Evolutionary conservation across 2,888 invertebrate genomes (phyloP).

Genomic region (Aphodius sticticus): DNA sequence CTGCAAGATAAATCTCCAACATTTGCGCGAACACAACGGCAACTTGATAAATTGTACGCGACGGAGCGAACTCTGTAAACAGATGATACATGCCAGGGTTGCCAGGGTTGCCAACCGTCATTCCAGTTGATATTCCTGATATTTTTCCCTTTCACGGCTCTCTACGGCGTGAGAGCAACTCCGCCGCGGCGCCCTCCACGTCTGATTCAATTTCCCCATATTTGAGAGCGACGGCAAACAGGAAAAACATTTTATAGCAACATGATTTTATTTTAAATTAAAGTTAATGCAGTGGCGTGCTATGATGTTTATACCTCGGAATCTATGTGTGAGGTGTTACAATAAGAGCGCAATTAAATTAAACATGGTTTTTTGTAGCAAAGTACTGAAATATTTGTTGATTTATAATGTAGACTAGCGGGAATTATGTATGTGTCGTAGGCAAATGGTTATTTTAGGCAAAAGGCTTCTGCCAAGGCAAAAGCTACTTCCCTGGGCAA

Average conservation of each 20-base stretch:
- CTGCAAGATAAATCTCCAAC: background rate
- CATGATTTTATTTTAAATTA: background rate
- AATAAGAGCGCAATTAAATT: background rate
- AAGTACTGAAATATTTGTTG: no score
- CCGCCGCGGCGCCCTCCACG: background rate
- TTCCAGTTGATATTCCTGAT: background rate
- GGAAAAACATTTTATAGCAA: background rate
- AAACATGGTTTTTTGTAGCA: no score
- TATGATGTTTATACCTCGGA: background rate
- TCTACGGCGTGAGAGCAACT: background rate
- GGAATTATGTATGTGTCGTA: no score
- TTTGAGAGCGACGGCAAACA: background rate
- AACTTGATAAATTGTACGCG: background rate
- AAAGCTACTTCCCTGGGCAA: no score
- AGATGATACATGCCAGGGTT: background rate
- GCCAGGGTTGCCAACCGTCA: background rate
- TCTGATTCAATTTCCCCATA: background rate
- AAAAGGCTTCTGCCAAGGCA: no score
- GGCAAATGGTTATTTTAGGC: no score
- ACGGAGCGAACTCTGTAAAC: background rate
- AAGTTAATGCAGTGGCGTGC: background rate
- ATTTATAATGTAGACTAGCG: no score
- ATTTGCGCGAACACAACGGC: background rate
- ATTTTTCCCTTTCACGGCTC: background rate
- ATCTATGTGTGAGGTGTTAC: background rate